A percentile compares a stretch with the other conserved stretches of the same genome.
Conservation (phyloP, 2,797 vertebrate species). For the Loris lydekkerianus region DNA sequence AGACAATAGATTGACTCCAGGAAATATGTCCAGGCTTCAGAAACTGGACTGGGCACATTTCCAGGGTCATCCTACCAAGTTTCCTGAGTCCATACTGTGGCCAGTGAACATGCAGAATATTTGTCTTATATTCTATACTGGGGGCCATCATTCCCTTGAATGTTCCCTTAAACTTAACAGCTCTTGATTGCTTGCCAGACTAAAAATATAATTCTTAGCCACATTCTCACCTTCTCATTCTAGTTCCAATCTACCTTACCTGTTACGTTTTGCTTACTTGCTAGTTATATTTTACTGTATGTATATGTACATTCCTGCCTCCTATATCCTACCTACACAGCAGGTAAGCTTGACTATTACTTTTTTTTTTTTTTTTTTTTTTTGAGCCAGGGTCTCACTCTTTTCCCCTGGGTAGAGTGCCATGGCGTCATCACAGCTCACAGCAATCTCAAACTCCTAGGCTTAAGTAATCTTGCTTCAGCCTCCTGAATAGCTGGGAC, state of each 20-base stretch:
- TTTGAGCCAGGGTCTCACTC: too few species aligned
- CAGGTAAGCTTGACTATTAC: background rate
- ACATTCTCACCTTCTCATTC: background rate
- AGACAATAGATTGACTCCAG: slow-evolving; percentile 18
- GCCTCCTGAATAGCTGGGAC: too few species aligned
- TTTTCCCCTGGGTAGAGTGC: too few species aligned
- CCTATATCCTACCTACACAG: background rate
- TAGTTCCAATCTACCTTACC: background rate
- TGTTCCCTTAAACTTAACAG: background rate
- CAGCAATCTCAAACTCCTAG: too few species aligned
- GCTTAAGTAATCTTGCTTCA: too few species aligned
- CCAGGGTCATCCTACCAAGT: slow-evolving; percentile 10
- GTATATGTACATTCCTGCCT: background rate
- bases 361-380: background rate
- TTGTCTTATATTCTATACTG: background rate
- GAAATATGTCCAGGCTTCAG: background rate
- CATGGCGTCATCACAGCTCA: too few species aligned
- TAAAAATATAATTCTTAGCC: background rate
- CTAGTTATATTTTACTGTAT: background rate
- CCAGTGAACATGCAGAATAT: background rate
- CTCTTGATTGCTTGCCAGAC: background rate
- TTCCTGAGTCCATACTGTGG: background rate
- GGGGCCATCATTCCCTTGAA: background rate
- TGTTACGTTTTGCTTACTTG: background rate
- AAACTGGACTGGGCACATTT: background rate